phyloP scores from a whole-genome alignment of 2,888 invertebrate genomes.

The Ditula angustiorana region DNA sequence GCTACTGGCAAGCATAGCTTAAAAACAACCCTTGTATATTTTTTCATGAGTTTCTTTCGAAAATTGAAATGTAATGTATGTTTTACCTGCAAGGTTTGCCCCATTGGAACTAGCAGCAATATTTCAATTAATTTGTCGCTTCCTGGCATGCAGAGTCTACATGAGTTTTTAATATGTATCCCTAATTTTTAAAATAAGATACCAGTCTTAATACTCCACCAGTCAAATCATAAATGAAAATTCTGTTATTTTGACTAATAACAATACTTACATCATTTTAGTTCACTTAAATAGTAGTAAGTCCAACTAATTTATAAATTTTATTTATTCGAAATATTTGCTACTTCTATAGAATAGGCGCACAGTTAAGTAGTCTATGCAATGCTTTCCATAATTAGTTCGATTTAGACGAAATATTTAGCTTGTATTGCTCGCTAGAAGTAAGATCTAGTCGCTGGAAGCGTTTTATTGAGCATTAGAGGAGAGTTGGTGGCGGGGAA shows the following conservation, averaged over 20 bases:
- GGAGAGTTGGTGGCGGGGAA: conserved; percentile 64
- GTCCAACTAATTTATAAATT: neutral
- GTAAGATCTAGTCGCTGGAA: conserved; percentile 55
- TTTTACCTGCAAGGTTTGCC: neutral
- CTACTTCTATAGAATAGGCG: conserved; percentile 60
- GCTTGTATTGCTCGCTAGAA: conserved; percentile 70
- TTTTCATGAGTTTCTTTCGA: neutral
- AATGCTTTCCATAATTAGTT: conserved; percentile 71
- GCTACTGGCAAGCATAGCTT: neutral
- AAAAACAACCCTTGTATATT: neutral
- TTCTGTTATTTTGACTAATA: neutral
- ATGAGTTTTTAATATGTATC: conserved; percentile 8
- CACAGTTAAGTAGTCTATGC: conserved; percentile 68
- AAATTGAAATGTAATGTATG: neutral
- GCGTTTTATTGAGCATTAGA: conserved; percentile 77
- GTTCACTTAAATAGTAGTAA: neutral
- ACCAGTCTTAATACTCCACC: too few species aligned
- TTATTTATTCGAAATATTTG: conserved; percentile 40
- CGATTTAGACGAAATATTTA: conserved; percentile 58
- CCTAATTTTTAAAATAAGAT: too few species aligned
- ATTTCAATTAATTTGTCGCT: conserved; percentile 22
- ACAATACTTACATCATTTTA: neutral
- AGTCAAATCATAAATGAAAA: neutral
- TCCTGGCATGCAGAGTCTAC: conserved; percentile 32
- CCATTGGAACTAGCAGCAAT: neutral